Evolutionary conservation across 2,113 vertebrate genomes (phyloP), one percentile per base, ranked within the genome.

Genomic region (Xenopus laevis): DNA sequence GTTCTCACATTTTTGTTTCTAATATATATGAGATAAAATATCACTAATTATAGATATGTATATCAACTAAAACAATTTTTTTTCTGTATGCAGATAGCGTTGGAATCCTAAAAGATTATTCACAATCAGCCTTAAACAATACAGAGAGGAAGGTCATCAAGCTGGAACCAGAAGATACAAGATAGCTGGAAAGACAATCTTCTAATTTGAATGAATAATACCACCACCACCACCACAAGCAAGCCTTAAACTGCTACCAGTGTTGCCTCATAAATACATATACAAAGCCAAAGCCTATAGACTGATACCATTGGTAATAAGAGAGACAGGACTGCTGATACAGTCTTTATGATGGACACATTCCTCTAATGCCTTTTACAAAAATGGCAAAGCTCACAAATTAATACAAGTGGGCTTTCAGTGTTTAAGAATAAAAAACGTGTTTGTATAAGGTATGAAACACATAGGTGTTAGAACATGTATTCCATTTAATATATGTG

Each of bases 231-330:
- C 90, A 89, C 89, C 85, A 87, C 87, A 87, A 91, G 83, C 73
- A 89, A 95, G 96, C 96, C 96, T 98, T 98, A 98, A 95, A 71
- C 45, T 18, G 21, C 92, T 94, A 96, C 95, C 95, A 92, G 89
- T 70, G 94, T 94, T 98, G 95, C 96, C 95, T 98, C 95, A 92
- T 91, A 86, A 89, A 88, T 84, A 86, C 87, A 63, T 70, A 45
- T 87, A 88, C 23, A 89, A 92, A 93, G 93, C 93, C 95, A 93
- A 96, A 95, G 94, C 89, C 80, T 89, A 85, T 82, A 86, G 86
- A 91, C 85, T 87, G 83, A 84, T 87, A 79, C 68, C 82, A 79
- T 82, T 83, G 80, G 83, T 50, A 58, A 55, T 55, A 62, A 61
- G 57, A 59, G 82, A 80, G 80, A 62, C 64, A 71, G 68, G 81